Percentiles rank a stretch among this genome's conserved stretches.
phyloP scores from a whole-genome alignment of 2,113 vertebrate species.

The Mesoclemmys tuberculata region DNA sequence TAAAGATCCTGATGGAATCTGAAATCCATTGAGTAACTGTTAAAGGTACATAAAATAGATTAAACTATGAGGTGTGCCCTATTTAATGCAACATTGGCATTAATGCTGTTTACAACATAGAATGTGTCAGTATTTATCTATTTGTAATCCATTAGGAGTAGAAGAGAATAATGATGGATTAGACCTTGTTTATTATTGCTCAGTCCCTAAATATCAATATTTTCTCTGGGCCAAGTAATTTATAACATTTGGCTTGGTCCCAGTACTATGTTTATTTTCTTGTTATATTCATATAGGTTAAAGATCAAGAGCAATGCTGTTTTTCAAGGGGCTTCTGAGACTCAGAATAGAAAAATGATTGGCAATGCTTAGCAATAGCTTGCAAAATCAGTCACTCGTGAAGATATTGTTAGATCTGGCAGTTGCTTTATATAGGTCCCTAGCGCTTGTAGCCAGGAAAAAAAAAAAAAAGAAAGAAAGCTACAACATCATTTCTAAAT shows the following conservation, averaged over 20 bases:
- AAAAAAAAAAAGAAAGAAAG: too few relatives aligned
- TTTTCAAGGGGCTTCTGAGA: not conserved
- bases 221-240: not conserved
- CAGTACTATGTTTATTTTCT: not conserved
- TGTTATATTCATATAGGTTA: not conserved
- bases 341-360: not conserved
- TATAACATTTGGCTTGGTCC: not conserved
- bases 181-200: not conserved
- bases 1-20: not conserved
- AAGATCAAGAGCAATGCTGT: not conserved
- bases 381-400: not conserved
- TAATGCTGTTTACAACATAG: not conserved
- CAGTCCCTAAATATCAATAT: not conserved
- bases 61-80: not conserved
- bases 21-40: not conserved
- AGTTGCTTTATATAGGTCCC: not conserved
- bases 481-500: not conserved
- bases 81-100: not conserved
- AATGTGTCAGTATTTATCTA: not conserved
- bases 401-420: not conserved
- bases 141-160: not conserved
- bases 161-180: not conserved
- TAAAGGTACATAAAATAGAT: not conserved
- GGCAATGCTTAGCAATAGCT: not conserved
- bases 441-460: not conserved